Base-by-base conservation (phyloP, 2,797 vertebrate genomes). In the Alca torda region DNA sequence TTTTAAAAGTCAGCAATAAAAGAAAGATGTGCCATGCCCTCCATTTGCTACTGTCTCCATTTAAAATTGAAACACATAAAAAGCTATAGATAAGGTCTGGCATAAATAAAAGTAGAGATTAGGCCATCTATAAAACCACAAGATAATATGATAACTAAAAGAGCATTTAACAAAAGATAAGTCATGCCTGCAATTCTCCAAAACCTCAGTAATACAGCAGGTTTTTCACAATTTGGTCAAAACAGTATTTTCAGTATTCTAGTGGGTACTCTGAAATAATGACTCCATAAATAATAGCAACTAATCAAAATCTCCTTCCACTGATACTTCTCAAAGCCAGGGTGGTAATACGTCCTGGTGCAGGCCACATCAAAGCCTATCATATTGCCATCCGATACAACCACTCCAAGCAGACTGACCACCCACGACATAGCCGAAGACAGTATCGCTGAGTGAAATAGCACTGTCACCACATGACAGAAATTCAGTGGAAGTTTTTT, bases 11-110 rank as follows among this genome's bases (percentile, higher is more conserved):
- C 35, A 93, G 50, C 51, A 93, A 59, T 17, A 23, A 60, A 70
- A 81, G 59, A 65, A 90, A 91, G 87, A 82, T 76, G 76, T 61
- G 60, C 69, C 23, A 39, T 68, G 67, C 48, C 56, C 73, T 91
- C 46, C 31, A 59, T 89, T 72, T 86, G 41, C 74, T 87, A 48
- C 14, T 57, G 2, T 77, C 77, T 95, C 57, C 33, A 48, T 77
- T 90, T 87, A 75, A 90, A 91, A 89, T 53, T 76, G 43, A 64
- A 96, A 65, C 50, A 51, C 72, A 67, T 63, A 33, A 77, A 91
- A 95, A 90, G 46, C 68, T 68, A 59, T 11, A 90, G 77, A 84
- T 87, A 88, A 90, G n/a, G 63, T 68, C 59, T 77, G 57, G 19
- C 31, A 64, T 60, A 57, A 89, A 89, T 73, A 65, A 78, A 83